Conservation (phyloP, 1,140 invertebrate genomes). For the Drosophila orena region DNA sequence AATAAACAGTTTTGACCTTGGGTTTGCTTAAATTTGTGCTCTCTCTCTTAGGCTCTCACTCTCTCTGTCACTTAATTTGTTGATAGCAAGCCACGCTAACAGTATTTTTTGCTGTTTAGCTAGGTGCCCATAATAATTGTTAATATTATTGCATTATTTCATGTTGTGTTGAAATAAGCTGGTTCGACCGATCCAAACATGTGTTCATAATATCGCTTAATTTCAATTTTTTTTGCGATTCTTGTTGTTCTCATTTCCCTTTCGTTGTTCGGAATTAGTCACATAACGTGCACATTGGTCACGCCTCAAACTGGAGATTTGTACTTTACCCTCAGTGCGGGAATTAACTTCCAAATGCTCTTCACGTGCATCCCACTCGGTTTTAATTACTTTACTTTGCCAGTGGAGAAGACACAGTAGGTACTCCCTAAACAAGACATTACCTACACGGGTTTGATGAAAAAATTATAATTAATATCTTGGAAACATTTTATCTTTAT, state of each 20-base stretch:
- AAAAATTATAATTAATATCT: too few species aligned
- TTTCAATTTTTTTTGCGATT: conserved; percentile 17
- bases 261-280: conserved; percentile 29
- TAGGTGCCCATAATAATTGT: conserved; percentile 54
- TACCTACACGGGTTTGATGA: background rate
- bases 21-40: conserved; percentile 54
- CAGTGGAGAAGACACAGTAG: conserved; percentile 12
- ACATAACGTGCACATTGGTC: conserved; percentile 43
- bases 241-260: conserved; percentile 24
- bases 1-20: conserved; percentile 85
- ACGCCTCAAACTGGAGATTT: conserved; percentile 40
- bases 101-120: conserved; percentile 21
- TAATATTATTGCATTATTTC: conserved; percentile 67
- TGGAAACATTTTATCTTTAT: too few species aligned
- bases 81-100: conserved; percentile 50
- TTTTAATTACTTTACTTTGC: conserved; percentile 43
- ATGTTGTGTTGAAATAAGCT: conserved; percentile 64
- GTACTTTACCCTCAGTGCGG: conserved; percentile 39
- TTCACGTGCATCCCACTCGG: conserved; percentile 55
- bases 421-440: background rate
- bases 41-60: conserved; percentile 28
- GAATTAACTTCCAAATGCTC: conserved; percentile 24
- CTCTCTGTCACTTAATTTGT: conserved; percentile 45
- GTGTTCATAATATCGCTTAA: conserved; percentile 34
- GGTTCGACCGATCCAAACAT: conserved; percentile 7